Evolutionary conservation across 2,113 vertebrate genomes (phyloP).

Genomic region (Cavia aperea): DNA sequence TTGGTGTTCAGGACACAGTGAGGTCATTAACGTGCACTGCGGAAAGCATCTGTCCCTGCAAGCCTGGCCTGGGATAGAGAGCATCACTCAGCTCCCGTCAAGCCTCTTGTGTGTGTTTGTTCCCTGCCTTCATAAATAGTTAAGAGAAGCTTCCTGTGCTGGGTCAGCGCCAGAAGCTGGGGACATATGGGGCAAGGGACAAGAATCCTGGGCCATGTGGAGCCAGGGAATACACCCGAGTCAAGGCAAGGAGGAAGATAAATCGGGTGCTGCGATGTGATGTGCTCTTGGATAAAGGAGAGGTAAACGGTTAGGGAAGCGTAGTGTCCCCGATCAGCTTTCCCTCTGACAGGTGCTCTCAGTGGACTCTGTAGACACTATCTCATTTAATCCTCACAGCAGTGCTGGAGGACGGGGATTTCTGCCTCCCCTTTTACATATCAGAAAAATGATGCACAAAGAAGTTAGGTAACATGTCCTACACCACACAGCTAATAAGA

Average conservation of each 20-base stretch:
- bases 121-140: neutral
- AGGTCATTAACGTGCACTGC: neutral
- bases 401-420: too few species aligned
- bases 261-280: too few species aligned
- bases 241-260: neutral
- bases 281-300: too few species aligned
- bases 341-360: accelerated
- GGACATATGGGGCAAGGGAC: neutral
- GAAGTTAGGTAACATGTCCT: neutral
- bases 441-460: neutral
- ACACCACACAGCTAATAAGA: neutral
- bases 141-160: neutral
- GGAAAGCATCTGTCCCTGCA: neutral
- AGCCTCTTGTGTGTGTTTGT: too few species aligned
- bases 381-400: neutral
- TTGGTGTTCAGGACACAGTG: neutral
- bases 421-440: neutral
- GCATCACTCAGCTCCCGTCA: accelerated
- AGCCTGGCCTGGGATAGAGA: neutral
- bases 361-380: accelerated
- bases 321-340: accelerated
- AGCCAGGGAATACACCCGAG: neutral
- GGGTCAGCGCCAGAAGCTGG: neutral
- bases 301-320: neutral
- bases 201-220: neutral